A percentile compares a stretch with the other conserved stretches of the same genome.
Conservation (phyloP, 2,888 invertebrate species). For the Agonopterix heracliana region DNA sequence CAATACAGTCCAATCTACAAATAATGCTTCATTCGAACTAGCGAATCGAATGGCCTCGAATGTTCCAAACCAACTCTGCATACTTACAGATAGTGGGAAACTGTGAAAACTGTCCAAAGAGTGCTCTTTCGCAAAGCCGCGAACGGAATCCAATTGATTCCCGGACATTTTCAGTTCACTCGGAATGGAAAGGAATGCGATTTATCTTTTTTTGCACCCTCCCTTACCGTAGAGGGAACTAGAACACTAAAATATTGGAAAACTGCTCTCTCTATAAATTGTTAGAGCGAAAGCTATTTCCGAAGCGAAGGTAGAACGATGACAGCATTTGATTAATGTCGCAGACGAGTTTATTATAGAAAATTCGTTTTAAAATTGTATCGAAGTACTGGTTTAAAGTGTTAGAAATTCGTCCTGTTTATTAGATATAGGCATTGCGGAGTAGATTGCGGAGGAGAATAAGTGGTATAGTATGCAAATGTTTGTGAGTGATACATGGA, state of each 20-base stretch:
- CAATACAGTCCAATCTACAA: too few relatives aligned
- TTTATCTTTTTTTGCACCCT: slow-evolving; percentile 4
- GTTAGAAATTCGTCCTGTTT: too few relatives aligned
- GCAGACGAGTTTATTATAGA: not conserved
- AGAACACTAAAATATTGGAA: slow-evolving; percentile 13
- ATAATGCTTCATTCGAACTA: too few relatives aligned
- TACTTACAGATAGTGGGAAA: not conserved
- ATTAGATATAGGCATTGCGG: not conserved
- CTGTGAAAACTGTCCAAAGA: not conserved
- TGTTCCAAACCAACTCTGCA: slow-evolving; percentile 10
- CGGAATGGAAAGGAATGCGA: slow-evolving; percentile 17
- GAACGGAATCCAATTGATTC: slow-evolving; percentile 21
- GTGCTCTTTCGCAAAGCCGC: slow-evolving; percentile 6
- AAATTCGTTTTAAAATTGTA: not conserved
- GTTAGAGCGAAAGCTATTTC: slow-evolving; percentile 19
- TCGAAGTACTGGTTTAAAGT: not conserved
- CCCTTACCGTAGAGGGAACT: slow-evolving; percentile 1
- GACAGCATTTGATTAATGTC: slow-evolving; percentile 21
- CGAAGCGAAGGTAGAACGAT: slow-evolving; percentile 18
- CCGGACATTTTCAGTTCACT: slow-evolving; percentile 23
- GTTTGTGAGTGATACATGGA: not conserved
- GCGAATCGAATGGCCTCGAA: not conserved
- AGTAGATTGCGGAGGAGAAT: not conserved
- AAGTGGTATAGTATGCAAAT: not conserved
- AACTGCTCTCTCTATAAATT: slow-evolving; percentile 15